Conservation (phyloP, 2,888 invertebrate genomes). For the Escarpia spicata region DNA sequence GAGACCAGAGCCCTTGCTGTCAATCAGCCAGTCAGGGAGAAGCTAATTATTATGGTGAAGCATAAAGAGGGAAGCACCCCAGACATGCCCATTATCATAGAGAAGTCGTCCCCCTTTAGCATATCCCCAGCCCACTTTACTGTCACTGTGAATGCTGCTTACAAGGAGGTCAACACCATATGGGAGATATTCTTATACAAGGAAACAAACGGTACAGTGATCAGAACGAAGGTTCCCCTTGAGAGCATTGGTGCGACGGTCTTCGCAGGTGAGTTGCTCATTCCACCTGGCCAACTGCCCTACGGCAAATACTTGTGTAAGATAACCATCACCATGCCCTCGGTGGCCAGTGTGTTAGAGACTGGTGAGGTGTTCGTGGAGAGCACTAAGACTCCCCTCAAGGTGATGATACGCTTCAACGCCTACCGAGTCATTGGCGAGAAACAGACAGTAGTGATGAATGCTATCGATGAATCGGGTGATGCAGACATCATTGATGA, state of each 20-base stretch:
- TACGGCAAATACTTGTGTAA: neutral
- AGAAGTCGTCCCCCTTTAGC: neutral
- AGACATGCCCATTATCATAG: neutral
- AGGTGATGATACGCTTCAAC: neutral
- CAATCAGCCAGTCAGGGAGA: neutral
- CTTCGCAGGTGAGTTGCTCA: neutral
- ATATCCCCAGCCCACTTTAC: neutral
- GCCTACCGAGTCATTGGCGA: neutral
- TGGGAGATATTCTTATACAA: neutral
- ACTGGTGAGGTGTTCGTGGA: neutral
- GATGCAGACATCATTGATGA: neutral
- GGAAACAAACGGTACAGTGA: neutral
- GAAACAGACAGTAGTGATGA: neutral
- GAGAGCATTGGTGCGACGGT: neutral
- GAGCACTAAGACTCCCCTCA: neutral
- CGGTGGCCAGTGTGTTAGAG: neutral
- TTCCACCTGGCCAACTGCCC: neutral
- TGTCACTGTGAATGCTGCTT: neutral
- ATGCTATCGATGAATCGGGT: neutral
- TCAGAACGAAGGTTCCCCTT: neutral
- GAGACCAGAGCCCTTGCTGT: neutral
- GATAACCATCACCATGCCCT: neutral
- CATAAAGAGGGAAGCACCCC: neutral
- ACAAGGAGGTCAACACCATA: neutral
- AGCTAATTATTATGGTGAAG: neutral